Base-by-base conservation (phyloP, 2,113 vertebrate genomes). In the Oncorhynchus masou region DNA sequence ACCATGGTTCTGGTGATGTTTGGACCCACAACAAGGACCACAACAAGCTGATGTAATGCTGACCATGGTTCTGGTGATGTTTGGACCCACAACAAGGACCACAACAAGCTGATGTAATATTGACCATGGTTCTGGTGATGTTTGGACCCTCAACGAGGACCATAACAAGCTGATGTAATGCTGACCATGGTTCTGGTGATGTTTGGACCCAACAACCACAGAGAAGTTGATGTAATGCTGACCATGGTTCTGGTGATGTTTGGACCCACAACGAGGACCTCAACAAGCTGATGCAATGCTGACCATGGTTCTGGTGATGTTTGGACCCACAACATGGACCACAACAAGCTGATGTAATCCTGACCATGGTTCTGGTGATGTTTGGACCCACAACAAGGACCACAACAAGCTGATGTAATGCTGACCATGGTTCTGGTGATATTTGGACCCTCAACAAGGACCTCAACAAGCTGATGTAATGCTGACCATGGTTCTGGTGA, bases 181-280 rank as follows among this genome's bases (percentile, higher is more conserved):
- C 74, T 48, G 34, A 74, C 65, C 70, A 45, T 54, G 51, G 71
- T 39, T 66, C 31, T 34, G n/a, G n/a, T n/a, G n/a, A n/a, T n/a
- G n/a, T n/a, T n/a, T n/a, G n/a, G n/a, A n/a, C n/a, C n/a, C n/a
- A n/a, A n/a, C n/a, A n/a, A n/a, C n/a, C n/a, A n/a, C n/a, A n/a
- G n/a, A n/a, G n/a, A 34, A 34, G 31, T 62, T 24, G 60, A 34
- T 5, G n/a, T 79, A 76, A 77, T 83, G 74, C 74, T 48, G 34
- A 74, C 65, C 70, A 45, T 54, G 51, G 71, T 39, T 66, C 31
- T 34, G n/a, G n/a, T n/a, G n/a, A n/a, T n/a, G n/a, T n/a, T n/a
- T n/a, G n/a, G n/a, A n/a, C n/a, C n/a, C n/a, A n/a, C n/a, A n/a
- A n/a, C n/a, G 1, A 31, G 29, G 29, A 34, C 31, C 31, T 7